Conservation (phyloP, 2,113 vertebrate species). For the Megalops atlanticus region DNA sequence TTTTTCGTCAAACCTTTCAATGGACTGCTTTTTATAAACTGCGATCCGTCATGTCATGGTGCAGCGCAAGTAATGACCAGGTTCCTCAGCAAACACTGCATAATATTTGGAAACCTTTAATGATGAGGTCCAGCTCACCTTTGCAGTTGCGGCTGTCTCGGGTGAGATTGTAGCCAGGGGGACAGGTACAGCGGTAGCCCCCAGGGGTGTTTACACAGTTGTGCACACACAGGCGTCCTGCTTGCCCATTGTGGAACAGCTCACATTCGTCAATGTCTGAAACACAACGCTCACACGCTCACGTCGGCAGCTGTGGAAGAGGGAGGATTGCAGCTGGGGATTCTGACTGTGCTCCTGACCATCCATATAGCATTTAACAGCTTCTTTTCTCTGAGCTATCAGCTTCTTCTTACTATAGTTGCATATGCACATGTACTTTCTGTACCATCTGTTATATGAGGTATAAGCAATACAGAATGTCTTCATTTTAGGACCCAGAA, state of each 20-base stretch:
- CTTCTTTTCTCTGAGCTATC: not conserved
- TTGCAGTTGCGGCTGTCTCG: constrained; percentile 72
- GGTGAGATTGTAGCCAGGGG: constrained; percentile 75
- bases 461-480: not conserved
- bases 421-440: too few species aligned
- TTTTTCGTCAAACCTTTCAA: not conserved
- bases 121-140: constrained; percentile 61
- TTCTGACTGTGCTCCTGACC: not conserved
- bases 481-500: too few species aligned
- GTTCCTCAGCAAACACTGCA: not conserved
- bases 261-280: constrained; percentile 87
- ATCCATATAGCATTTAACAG: too few species aligned
- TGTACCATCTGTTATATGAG: not conserved
- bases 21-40: not conserved
- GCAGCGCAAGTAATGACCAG: not conserved
- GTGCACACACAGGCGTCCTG: constrained; percentile 75
- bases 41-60: not conserved
- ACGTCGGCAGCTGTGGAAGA: not conserved
- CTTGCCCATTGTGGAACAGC: constrained; percentile 76
- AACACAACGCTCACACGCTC: constrained; percentile 28
- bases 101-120: too few species aligned
- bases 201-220: constrained; percentile 82
- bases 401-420: not conserved
- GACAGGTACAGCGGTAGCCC: constrained; percentile 82
- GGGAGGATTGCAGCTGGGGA: not conserved